Percentiles rank a stretch among this genome's conserved stretches.
These are phyloP conservation scores for Mormoops blainvillei DNA, from an alignment of 2,113 vertebrate species.

Conservation along the genomic window DNA sequence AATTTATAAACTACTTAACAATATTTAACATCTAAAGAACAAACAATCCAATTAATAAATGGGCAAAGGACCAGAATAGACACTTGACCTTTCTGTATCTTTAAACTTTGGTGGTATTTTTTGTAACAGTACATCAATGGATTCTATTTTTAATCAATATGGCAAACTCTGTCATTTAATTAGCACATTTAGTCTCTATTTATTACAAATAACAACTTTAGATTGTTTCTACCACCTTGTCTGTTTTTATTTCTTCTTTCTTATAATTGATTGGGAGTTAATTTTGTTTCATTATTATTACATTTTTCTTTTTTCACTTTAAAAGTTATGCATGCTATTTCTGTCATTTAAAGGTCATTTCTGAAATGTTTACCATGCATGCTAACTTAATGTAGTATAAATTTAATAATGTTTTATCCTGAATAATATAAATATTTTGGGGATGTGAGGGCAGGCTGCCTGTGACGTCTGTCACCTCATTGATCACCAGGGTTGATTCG, in stretches of 20 bases:
- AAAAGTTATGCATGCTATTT: not conserved
- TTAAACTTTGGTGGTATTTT: not conserved
- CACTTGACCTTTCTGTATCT: not conserved
- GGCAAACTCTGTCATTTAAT: not conserved
- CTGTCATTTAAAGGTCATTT: not conserved
- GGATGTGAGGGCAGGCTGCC: too few relatives aligned
- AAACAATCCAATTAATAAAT: too few relatives aligned
- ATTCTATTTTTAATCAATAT: slow-evolving; percentile 17
- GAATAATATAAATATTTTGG: not conserved
- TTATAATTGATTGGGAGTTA: not conserved
- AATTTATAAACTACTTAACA: too few relatives aligned
- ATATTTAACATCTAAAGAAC: too few relatives aligned
- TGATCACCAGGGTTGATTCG: too few relatives aligned
- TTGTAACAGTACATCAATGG: not conserved
- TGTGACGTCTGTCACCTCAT: too few relatives aligned
- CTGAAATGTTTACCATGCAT: not conserved
- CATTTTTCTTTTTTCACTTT: not conserved
- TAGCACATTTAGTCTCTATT: not conserved
- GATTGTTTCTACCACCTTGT: not conserved
- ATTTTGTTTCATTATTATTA: not conserved
- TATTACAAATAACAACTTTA: not conserved
- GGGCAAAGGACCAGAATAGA: too few relatives aligned
- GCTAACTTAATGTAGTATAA: not conserved
- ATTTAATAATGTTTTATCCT: not conserved
- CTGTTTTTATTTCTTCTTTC: not conserved